Conservation (phyloP, 2,113 vertebrate genomes). For the Actenoides lindsayi region DNA sequence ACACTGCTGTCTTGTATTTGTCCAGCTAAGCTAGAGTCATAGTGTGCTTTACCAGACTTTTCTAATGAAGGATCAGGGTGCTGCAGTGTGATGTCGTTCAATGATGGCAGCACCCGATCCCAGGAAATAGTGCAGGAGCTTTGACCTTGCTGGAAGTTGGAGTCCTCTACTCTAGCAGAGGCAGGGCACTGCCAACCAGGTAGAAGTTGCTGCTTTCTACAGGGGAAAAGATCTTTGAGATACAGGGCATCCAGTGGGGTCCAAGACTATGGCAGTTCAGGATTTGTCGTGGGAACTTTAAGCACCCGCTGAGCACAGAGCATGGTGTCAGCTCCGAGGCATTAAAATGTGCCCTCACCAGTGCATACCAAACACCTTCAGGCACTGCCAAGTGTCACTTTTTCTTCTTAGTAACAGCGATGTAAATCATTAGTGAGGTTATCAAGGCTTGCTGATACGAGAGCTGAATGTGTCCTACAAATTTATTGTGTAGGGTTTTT, state of each 20-base stretch:
- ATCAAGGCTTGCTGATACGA: neutral
- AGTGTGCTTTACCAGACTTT: neutral
- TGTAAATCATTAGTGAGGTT: neutral
- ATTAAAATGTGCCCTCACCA: neutral
- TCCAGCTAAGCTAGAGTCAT: too few relatives aligned
- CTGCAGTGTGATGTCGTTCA: neutral
- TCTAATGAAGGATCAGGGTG: neutral
- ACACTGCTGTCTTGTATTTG: too few relatives aligned
- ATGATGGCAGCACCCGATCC: neutral
- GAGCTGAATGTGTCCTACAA: neutral
- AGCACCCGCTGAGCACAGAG: fast-evolving
- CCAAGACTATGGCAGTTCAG: neutral
- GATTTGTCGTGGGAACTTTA: neutral
- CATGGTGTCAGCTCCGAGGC: neutral
- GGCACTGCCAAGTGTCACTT: neutral
- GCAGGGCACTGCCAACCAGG: neutral
- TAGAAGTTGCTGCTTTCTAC: neutral
- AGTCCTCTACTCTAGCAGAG: neutral
- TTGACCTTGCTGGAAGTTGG: neutral
- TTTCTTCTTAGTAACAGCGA: neutral
- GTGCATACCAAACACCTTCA: neutral
- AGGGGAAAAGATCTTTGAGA: neutral
- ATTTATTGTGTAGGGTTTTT: neutral
- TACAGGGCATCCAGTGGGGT: neutral
- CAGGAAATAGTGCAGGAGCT: neutral